A percentile compares a stretch with the other conserved stretches of the same genome.
phyloP scores from a whole-genome alignment of 2,113 vertebrate genomes.

The Perccottus glenii region DNA sequence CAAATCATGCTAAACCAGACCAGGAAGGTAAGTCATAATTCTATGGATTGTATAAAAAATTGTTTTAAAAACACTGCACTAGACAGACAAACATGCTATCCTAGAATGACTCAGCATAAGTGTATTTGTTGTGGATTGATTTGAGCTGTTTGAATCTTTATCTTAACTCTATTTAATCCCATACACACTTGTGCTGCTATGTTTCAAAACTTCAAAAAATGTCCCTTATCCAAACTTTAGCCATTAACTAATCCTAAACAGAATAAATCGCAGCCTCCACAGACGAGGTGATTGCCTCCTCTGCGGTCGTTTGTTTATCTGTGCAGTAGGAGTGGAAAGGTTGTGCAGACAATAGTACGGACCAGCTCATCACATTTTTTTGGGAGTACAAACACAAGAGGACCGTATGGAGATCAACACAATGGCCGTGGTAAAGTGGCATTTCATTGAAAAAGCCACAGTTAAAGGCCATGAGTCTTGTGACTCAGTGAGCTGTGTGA shows the following conservation, averaged over 20 bases:
- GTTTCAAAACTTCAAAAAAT: background rate
- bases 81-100: too few relatives aligned
- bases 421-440: conserved; percentile 49
- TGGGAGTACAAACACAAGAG: conserved; percentile 62
- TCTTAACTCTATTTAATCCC: background rate
- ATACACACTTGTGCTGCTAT: background rate
- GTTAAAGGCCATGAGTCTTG: background rate
- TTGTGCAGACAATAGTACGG: conserved; percentile 71
- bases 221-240: background rate
- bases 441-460: conserved; percentile 23
- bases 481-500: background rate
- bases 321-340: conserved; percentile 61
- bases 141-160: background rate
- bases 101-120: background rate
- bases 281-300: conserved; percentile 15
- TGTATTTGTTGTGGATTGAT: background rate
- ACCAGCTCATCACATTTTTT: conserved; percentile 81
- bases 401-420: conserved; percentile 65
- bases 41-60: too few relatives aligned
- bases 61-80: too few relatives aligned
- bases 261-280: too few relatives aligned
- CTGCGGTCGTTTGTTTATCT: conserved; percentile 54
- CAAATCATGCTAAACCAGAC: too few relatives aligned
- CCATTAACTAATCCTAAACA: background rate
- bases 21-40: too few relatives aligned